Base-by-base conservation (phyloP, 2,888 invertebrate genomes). In the Lymantria dispar region DNA sequence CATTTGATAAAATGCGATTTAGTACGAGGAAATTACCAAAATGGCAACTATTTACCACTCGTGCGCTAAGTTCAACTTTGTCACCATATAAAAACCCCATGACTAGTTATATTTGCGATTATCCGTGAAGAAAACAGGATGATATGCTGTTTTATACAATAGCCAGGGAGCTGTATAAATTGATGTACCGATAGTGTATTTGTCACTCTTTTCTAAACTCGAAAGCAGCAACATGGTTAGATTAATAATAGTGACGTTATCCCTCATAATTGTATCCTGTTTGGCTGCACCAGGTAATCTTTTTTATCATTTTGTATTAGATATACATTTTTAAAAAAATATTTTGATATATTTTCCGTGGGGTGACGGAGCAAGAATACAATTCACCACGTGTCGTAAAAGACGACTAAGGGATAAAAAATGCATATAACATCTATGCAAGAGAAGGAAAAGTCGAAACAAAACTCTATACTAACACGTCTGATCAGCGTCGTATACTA, bases 281-380 rank as follows among this genome's bases (percentile, higher is more conserved):
- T 48, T 72, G 1, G 81, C 80, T 8, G 79, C 78, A n/a, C 82
- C 84, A 58, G 80, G 84, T 79, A 69, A 47, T 8, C 8, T 33
- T 33, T 22, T 22, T 22, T 22, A 22, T 3, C 22, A 22, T 22
- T 22, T 22, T 22, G 22, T 3, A 3, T 22, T 22, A 22, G 22
- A 22, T 22, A 22, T 22, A 3, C 5, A 3, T 22, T 22, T 22
- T 22, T 22, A 22, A 22, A 22, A 22, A 22, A 22, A 22, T n/a
- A n/a, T n/a, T n/a, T n/a, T n/a, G n/a, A n/a, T n/a, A n/a, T n/a
- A n/a, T n/a, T n/a, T n/a, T 22, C 22, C 5, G 22, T 22, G 22
- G 2, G 5, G 22, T 22, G 22, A 22, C 3, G 22, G 22, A 22
- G 22, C 5, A 22, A 22, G 22, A 22, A 22, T 22, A 22, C 5